Evolutionary conservation across 2,113 vertebrate genomes (phyloP), one percentile per base, ranked within the genome.

Genomic region (Strix uralensis): DNA sequence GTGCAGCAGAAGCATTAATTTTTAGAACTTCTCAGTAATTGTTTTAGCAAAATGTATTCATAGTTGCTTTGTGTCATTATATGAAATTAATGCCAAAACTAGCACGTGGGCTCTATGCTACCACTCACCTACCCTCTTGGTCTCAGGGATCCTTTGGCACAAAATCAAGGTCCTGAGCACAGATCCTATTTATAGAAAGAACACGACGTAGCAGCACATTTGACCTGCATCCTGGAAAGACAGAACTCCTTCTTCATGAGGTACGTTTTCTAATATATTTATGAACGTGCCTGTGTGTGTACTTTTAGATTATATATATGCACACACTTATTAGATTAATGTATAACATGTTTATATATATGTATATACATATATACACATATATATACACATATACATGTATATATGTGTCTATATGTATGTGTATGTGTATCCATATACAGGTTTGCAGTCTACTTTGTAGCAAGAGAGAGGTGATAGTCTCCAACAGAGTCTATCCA

Each of bases 1-100:
- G 12, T 47, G 55, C 42, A 75, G 70, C 49, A 54, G 85, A 84
- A 96, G 91, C 90, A 75, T 81, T 95, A 88, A 90, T 86, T 91
- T 92, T 75, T 73, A 96, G 66, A 92, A 94, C 62, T 73, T 38
- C 44, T 89, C 71, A 54, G 46, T 61, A 71, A 70, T 47, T 92
- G 44, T 88, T 96, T 84, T 44, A 67, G 38, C 30, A 81, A 72
- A 88, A 75, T 18, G 59, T 18, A 83, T 40, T 63, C 13, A 30
- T n/a, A 7, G 70, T 38, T 58, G 66, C 36, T 85, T 52, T 5
- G 29, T 82, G 81, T 49, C 78, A 6, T 42, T 29, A 21, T 15
- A 2, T 29, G 78, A 52, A 95, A 51, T 82, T 38, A 46, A 36
- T 83, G 88, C 75, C 63, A 12, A 34, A 80, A 78, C 1, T 2